Base-by-base conservation (phyloP, 2,113 vertebrate species). In the Anhinga anhinga region DNA sequence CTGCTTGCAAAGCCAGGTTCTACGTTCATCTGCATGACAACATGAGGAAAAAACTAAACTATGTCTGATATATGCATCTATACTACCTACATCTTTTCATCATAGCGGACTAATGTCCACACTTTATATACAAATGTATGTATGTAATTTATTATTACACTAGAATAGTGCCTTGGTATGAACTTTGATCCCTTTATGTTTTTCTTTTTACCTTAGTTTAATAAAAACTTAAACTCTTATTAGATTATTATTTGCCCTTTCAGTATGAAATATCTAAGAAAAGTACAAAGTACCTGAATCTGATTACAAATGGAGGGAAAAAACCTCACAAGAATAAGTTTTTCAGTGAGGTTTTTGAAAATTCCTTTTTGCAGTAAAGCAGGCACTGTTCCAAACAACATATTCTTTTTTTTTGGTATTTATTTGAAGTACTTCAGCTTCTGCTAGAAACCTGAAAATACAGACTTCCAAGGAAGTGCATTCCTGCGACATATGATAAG, bases 401-500 rank as follows among this genome's bases (percentile, higher is more conserved):
- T 49, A 53, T 73, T 79, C 7, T 34, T 62, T 65, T n/a, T n/a
- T n/a, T 19, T 20, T 29, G 16, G 2, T 44, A 55, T 71, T 20
- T 69, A 53, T 77, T 82, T 90, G 53, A 94, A 94, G 55, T 83
- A 40, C 17, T 81, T 80, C 82, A 93, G 63, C 82, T 94, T 92
- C 93, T 95, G 40, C 71, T 92, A 83, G 84, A 95, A 96, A 86
- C 36, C 50, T 90, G 71, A 90, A 97, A 92, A 73, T 78, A 82
- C 27, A 90, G 40, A 79, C 14, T 96, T 92, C 18, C 47, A 92
- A 93, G 30, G 61, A 59, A 88, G 34, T 86, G 25, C 67, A 92
- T 95, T 93, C 86, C 76, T 88, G 44, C 79, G 88, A 88, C 38
- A 80, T 92, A 90, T 22, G 30, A 92, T 90, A 93, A 96, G 27